Base-by-base conservation (phyloP, 2,888 invertebrate species). In the Agrochola lychnidis region DNA sequence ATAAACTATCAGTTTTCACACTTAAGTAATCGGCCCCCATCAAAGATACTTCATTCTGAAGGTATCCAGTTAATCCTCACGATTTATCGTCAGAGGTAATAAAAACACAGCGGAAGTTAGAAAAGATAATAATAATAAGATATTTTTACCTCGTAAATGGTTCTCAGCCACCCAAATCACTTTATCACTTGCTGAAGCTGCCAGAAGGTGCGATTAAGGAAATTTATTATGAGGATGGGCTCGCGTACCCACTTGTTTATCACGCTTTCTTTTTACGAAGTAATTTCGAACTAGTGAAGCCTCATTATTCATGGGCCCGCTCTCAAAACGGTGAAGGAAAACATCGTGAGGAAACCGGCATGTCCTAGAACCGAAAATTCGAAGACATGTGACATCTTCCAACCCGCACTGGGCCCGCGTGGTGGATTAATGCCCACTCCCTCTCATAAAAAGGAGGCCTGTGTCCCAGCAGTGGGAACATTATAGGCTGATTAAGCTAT, bases 121-220 rank as follows among this genome's bases (percentile, higher is more conserved):
- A 71, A 36, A 73, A 57, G 6, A 56, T 63, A 56, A 76, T 73
- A 68, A 84, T 40, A 78, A 66, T 64, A 66, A 57, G 22, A 57
- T 48, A 51, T 57, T 57, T 67, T 81, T 57, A 70, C 57, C 12
- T 30, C 57, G 45, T 64, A 70, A 72, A 78, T 63, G 67, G 59
- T 76, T 61, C 53, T 59, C 22, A 70, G 64, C 36, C 45, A 48
- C 68, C 63, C 45, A 56, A 68, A 84, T 84, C 68, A 80, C 67
- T 81, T 83, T 79, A 80, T 84, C 71, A 80, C 56, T 78, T 45
- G 78, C 30, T 61, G 56, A 57, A 78, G 16, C 30, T 71, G 79
- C 48, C 64, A 14, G 42, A 57, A n/a, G 30, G 72, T 66, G 56
- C 59, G 71, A 72, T 84, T 72, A 72, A 71, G 81, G 63, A n/a